These are phyloP conservation scores for Philaethria dido DNA, from an alignment of 2,888 invertebrate species.

Conservation along the genomic window DNA sequence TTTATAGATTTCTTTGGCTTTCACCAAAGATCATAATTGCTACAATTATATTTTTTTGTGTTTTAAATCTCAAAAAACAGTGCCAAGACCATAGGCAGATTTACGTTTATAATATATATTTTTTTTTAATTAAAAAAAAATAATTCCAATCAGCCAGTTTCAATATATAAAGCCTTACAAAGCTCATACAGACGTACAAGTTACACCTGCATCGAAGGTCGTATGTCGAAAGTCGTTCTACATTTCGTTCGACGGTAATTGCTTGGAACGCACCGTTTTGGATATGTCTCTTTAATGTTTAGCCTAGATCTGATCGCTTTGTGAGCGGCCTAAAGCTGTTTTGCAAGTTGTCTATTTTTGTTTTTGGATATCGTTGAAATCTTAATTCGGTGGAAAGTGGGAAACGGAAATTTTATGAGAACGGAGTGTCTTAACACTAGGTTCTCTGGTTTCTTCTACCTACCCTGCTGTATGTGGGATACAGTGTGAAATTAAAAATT, in stretches of 20 bases:
- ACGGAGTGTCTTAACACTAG: no score
- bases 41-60: neutral
- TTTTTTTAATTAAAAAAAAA: neutral
- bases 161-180: neutral
- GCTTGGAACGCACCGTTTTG: constrained; percentile 47
- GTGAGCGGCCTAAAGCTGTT: neutral
- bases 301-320: constrained; percentile 24
- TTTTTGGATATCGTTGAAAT: no score
- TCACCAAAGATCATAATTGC: neutral
- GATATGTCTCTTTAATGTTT: constrained; percentile 43
- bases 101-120: no score
- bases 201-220: constrained; percentile 47
- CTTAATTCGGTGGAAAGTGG: neutral
- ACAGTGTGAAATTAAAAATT: no score
- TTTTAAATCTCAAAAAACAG: no score
- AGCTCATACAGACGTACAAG: constrained; percentile 21
- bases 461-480: no score
- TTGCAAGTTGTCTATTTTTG: neutral
- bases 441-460: no score
- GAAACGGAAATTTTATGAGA: no score
- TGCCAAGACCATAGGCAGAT: no score
- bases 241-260: constrained; percentile 43
- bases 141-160: neutral
- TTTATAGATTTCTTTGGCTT: neutral
- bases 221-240: constrained; percentile 46